phyloP scores from a whole-genome alignment of 2,113 vertebrate species.

The Deroptyus accipitrinus region DNA sequence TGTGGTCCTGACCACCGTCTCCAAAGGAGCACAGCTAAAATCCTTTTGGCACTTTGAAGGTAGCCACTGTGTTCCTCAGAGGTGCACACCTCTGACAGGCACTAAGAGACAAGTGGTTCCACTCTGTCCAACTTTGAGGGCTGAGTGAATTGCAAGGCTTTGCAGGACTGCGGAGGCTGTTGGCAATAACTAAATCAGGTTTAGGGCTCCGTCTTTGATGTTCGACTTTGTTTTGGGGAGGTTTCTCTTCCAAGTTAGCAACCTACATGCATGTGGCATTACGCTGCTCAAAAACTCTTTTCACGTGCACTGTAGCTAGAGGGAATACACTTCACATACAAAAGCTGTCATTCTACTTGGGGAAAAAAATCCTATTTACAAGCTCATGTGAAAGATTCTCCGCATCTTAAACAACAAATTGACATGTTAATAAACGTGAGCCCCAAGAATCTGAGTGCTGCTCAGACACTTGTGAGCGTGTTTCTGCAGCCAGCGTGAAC shows the following conservation, averaged over 20 bases:
- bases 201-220: background rate
- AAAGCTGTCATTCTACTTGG: background rate
- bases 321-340: background rate
- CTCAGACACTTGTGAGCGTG: background rate
- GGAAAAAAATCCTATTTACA: background rate
- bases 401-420: background rate
- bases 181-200: background rate
- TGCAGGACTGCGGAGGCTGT: background rate
- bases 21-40: background rate
- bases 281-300: background rate
- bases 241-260: background rate
- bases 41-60: background rate
- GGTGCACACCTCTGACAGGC: background rate
- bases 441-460: background rate
- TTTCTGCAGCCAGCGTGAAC: background rate
- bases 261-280: background rate
- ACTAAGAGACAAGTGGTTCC: background rate
- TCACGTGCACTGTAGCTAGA: background rate
- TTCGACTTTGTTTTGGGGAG: background rate
- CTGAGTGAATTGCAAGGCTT: background rate
- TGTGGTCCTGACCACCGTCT: background rate
- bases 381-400: background rate
- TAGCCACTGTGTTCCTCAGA: rapidly evolving
- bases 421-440: background rate
- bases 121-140: background rate